phyloP scores from a whole-genome alignment of 1,140 invertebrate genomes.

The Drosophila bifasciata region DNA sequence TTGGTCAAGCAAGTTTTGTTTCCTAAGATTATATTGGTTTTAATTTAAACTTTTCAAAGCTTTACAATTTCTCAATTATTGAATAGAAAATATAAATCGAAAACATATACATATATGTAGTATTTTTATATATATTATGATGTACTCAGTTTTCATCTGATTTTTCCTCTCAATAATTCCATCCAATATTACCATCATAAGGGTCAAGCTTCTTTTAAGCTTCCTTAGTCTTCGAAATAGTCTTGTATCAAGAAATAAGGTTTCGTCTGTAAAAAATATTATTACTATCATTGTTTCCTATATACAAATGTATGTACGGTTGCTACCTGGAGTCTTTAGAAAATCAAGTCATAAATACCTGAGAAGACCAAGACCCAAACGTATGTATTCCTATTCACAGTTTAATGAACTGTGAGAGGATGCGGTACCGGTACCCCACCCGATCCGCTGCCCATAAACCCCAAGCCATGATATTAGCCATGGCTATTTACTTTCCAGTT shows the following conservation, averaged over 20 bases:
- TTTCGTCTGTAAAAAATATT: conserved; percentile 1
- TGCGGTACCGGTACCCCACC: neutral
- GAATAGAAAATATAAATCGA: no score
- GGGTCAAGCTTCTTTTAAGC: no score
- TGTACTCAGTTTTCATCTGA: no score
- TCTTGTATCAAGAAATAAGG: no score
- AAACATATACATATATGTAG: no score
- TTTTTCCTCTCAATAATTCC: no score
- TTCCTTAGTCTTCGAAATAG: no score
- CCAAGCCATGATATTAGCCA: conserved; percentile 52
- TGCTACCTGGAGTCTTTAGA: conserved; percentile 22
- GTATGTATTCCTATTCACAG: conserved; percentile 29
- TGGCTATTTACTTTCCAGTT: conserved; percentile 65
- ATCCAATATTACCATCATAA: no score
- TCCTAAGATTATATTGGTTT: no score
- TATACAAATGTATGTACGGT: neutral
- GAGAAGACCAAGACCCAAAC: neutral
- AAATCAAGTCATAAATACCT: conserved; percentile 56
- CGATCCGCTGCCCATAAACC: neutral
- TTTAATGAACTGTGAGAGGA: conserved; percentile 67
- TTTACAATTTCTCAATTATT: no score
- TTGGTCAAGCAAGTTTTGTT: conserved; percentile 5
- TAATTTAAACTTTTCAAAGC: no score
- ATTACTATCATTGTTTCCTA: neutral
- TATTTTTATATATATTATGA: no score